Conservation (phyloP, 2,888 invertebrate species). For the Xestia ashworthii region DNA sequence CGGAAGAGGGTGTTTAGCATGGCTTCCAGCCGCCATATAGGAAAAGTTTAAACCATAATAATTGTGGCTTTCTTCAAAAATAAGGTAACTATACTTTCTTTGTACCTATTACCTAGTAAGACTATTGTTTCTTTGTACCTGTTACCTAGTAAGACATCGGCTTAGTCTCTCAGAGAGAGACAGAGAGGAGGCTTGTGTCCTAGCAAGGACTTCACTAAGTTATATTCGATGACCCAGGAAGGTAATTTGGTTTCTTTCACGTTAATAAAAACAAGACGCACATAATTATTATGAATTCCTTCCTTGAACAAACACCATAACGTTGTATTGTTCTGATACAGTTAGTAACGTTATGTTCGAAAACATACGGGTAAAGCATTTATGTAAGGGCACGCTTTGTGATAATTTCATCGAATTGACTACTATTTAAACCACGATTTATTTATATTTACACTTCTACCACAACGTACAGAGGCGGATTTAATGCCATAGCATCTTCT, state of each 20-base stretch:
- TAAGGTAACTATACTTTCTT: neutral
- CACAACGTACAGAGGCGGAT: too few relatives aligned
- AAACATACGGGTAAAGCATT: conserved; percentile 19
- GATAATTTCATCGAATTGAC: neutral
- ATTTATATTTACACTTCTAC: too few relatives aligned
- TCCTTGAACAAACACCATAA: conserved; percentile 22
- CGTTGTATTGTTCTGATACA: conserved; percentile 39
- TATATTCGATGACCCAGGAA: neutral
- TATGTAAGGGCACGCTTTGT: neutral
- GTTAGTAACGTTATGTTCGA: conserved; percentile 27
- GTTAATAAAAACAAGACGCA: conserved; percentile 20
- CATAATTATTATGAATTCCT: conserved; percentile 35
- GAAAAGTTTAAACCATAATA: neutral
- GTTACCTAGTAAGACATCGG: neutral
- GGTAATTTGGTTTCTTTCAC: neutral
- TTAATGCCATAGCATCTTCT: too few relatives aligned
- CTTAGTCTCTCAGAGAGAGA: too few relatives aligned
- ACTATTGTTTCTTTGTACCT: too few relatives aligned
- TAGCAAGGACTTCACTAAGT: neutral
- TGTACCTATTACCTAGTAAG: neutral
- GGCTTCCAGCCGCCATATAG: neutral
- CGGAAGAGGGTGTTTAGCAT: neutral
- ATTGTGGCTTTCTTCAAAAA: neutral
- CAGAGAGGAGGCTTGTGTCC: neutral
- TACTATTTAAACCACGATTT: neutral